phyloP scores from a whole-genome alignment of 2,888 invertebrate genomes.

The Protodeltote pygarga region DNA sequence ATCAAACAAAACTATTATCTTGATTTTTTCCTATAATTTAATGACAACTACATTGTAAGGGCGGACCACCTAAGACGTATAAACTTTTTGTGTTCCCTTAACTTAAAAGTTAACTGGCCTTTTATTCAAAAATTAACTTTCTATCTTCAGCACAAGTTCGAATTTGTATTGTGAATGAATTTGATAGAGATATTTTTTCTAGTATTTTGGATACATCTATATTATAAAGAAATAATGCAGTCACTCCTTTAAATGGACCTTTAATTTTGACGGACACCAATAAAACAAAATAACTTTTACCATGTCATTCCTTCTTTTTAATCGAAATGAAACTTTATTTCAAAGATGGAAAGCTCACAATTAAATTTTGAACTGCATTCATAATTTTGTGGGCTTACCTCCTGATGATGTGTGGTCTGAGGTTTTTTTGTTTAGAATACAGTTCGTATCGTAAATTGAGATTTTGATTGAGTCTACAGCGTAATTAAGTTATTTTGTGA shows the following conservation, averaged over 20 bases:
- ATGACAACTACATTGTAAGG: conserved; percentile 42
- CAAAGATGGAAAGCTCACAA: not conserved
- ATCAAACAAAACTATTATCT: conserved; percentile 47
- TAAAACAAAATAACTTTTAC: conserved; percentile 7
- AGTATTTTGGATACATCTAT: conserved; percentile 24
- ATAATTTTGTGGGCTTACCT: conserved; percentile 11
- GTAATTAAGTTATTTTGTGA: conserved; percentile 47
- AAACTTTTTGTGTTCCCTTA: conserved; percentile 21
- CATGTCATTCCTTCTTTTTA: not conserved
- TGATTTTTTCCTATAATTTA: conserved; percentile 43
- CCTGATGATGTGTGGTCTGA: conserved; percentile 49
- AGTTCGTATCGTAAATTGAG: no score
- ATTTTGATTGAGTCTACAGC: conserved; percentile 44
- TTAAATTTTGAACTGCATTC: not conserved
- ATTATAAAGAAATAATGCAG: conserved; percentile 61
- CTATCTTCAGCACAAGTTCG: not conserved
- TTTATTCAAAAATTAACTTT: conserved; percentile 10
- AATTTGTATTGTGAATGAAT: not conserved
- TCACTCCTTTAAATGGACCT: conserved; percentile 63
- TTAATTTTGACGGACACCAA: conserved; percentile 63
- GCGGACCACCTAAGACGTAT: conserved; percentile 53
- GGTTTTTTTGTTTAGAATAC: conserved; percentile 51
- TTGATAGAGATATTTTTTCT: conserved; percentile 18
- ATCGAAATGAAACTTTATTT: not conserved
- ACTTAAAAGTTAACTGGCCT: not conserved